A percentile compares a stretch with the other conserved stretches of the same genome.
These are phyloP conservation scores for Schizothorax lantsangensis DNA, from an alignment of 2,797 vertebrate genomes.

Conservation along the genomic window DNA sequence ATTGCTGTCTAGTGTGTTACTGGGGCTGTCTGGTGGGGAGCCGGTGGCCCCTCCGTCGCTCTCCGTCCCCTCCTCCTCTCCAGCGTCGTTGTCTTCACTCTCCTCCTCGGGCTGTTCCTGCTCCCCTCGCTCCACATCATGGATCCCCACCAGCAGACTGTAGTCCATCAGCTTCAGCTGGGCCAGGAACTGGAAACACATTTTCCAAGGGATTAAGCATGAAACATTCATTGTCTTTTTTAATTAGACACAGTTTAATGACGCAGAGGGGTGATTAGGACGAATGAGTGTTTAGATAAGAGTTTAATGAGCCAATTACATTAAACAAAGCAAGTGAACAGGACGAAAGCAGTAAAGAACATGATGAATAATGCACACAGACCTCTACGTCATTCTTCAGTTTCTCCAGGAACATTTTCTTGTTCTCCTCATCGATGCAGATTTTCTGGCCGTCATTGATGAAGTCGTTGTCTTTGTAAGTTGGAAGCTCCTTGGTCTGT, in stretches of 20 bases:
- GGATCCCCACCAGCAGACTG: conserved; percentile 97
- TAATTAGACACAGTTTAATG: conserved; percentile 29
- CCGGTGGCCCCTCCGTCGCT: conserved; percentile 93
- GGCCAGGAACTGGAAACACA: conserved; percentile 86
- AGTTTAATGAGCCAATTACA: conserved; percentile 25
- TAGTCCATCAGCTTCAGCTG: conserved; percentile 99
- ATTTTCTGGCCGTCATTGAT: conserved; percentile 99
- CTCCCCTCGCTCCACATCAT: conserved; percentile 95
- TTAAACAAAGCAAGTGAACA: conserved; percentile 2
- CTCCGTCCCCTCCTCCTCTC: conserved; percentile 90
- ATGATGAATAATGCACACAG: conserved; percentile 4
- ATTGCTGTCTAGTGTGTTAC: conserved; percentile 94
- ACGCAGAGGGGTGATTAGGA: neutral
- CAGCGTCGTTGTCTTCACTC: conserved; percentile 93
- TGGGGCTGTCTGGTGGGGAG: conserved; percentile 95
- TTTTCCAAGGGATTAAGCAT: conserved; percentile 10
- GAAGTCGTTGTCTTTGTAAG: conserved; percentile 99
- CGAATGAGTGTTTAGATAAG: conserved; percentile 28
- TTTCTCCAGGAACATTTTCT: conserved; percentile 97
- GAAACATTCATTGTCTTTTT: neutral
- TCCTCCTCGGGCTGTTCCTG: conserved; percentile 90
- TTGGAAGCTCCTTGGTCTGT: conserved; percentile 98
- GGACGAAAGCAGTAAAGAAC: neutral
- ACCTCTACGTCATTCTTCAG: conserved; percentile 98
- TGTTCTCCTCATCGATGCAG: conserved; percentile 92